Evolutionary conservation across 2,113 vertebrate genomes (phyloP).

Genomic region (Tenrec ecaudatus): DNA sequence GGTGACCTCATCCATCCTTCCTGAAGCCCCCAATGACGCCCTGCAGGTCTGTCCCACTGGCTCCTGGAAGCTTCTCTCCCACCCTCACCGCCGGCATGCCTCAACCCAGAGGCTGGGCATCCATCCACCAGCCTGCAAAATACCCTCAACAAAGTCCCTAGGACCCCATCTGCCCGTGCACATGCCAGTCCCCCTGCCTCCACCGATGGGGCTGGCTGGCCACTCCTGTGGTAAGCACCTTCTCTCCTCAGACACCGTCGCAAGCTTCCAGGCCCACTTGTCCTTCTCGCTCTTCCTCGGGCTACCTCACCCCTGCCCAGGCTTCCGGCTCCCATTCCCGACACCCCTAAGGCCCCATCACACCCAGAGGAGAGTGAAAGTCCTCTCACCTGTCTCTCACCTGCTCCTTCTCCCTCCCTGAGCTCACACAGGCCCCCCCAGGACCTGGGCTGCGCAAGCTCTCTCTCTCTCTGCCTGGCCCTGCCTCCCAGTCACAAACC

Average conservation of each 20-base stretch:
- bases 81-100: neutral
- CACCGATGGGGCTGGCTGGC: neutral
- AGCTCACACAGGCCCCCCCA: neutral
- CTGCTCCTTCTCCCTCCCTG: neutral
- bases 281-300: neutral
- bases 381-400: neutral
- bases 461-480: neutral
- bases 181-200: neutral
- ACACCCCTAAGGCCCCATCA: neutral
- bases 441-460: neutral
- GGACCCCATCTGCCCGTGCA: too few species aligned
- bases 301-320: neutral
- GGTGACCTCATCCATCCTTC: neutral
- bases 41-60: neutral
- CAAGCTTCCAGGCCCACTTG: neutral
- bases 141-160: neutral
- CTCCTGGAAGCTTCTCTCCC: neutral
- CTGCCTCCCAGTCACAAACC: neutral
- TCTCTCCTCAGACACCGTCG: neutral
- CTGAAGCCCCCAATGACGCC: neutral
- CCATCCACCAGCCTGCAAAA: neutral
- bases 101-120: neutral
- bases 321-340: neutral
- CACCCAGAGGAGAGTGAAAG: neutral
- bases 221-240: neutral